Percentiles rank a stretch among this genome's conserved stretches.
Evolutionary conservation across 1,140 invertebrate genomes (phyloP).

Genomic region (Pseudomyrmex flavicornis): DNA sequence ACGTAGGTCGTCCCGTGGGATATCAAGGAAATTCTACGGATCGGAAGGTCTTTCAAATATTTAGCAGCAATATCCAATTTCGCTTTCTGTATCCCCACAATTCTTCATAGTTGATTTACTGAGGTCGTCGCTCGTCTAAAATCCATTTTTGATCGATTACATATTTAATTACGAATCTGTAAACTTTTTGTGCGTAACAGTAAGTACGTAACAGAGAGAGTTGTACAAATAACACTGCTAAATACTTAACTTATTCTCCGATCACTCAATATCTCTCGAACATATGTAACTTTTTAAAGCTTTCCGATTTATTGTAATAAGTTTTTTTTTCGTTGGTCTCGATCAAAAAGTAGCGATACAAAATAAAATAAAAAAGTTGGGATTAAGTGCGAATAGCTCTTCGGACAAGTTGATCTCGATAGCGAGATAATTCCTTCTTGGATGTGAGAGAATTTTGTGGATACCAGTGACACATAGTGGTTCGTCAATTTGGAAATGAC

Average conservation of each 20-base stretch:
- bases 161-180: constrained; percentile 35
- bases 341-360: constrained; percentile 19
- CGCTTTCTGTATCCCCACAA: constrained; percentile 68
- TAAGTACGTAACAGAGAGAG: not conserved
- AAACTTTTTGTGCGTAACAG: constrained; percentile 1
- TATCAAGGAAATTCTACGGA: constrained; percentile 74
- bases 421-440: constrained; percentile 42
- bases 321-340: not conserved
- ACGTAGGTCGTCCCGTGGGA: constrained; percentile 69
- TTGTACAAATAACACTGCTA: too few species aligned
- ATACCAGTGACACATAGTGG: constrained; percentile 69
- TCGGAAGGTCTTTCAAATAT: constrained; percentile 79
- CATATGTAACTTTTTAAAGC: too few species aligned
- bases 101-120: constrained; percentile 68
- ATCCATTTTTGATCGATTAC: constrained; percentile 46
- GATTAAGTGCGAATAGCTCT: not conserved
- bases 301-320: not conserved
- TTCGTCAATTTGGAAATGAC: constrained; percentile 79
- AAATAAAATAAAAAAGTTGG: constrained; percentile 20
- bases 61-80: constrained; percentile 81
- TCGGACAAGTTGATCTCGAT: constrained; percentile 9
- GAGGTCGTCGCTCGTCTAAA: constrained; percentile 77
- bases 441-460: constrained; percentile 43
- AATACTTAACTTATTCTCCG: not conserved
- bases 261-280: not conserved